Evolutionary conservation across 2,888 invertebrate genomes (phyloP), one percentile per base, ranked within the genome.

Genomic region (Digitonthophagus gazella): DNA sequence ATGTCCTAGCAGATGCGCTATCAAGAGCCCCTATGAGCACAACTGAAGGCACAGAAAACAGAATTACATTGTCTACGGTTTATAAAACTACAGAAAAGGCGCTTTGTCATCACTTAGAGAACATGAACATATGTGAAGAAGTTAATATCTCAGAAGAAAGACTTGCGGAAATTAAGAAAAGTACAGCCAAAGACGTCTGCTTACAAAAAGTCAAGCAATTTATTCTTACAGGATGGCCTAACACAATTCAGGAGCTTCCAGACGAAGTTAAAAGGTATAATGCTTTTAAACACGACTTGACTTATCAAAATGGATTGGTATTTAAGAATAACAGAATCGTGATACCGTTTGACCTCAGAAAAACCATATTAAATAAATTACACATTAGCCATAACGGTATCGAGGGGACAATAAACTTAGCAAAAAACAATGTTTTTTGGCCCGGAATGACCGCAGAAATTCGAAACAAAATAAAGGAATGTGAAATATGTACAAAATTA

Each of bases 401-500:
- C 15, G 63, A 69, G 54, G 20, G 22, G 15, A 57, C 64, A 11
- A 16, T 67, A 5, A 67, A 67, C 22, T 64, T 69, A 44, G 69
- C 66, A 14, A 28, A 56, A 15, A 14, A 16, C 19, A 69, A 54
- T 65, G 15, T 69, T 15, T 69, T 69, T 54, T 69, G 66, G 69
- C 65, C 69, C 5, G 64, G 65, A 15, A 69, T 69, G 67, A 16
- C 58, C 16, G 14, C 22, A 16, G 58, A 67, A 67, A 69, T 67
- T 54, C 67, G 58, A 15, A 55, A 69, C 19, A 58, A 56, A 54
- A 15, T 69, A 8, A 64, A 69, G 15, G 58, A 67, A 54, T 69
- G 69, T 22, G 19, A 6, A 3, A 28, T 65, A 20, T 69, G 69
- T 66, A 57, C 4, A 15, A 57, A 57, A 3, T 16, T 11, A 11